These are phyloP conservation scores for Drosophila nr. perissopoda DNA, from an alignment of 2,888 invertebrate species.

Conservation along the genomic window DNA sequence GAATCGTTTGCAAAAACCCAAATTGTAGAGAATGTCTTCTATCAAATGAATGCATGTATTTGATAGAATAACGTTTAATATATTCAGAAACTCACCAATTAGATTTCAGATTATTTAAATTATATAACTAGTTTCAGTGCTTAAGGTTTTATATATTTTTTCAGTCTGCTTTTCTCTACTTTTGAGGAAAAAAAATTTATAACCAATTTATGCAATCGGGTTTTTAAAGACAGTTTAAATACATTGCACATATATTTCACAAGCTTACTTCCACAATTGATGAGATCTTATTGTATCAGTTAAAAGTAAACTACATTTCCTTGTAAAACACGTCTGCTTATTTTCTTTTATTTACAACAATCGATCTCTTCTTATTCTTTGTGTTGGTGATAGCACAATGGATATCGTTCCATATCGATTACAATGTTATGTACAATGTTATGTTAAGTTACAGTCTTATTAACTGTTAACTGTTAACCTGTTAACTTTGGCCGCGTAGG, in stretches of 20 bases:
- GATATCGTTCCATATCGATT: not conserved
- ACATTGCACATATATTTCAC: not conserved
- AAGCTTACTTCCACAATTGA: not conserved
- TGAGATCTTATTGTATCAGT: no score
- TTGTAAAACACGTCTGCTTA: no score
- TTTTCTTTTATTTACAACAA: no score
- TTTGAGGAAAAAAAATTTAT: not conserved
- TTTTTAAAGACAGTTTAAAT: not conserved
- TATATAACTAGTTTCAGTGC: not conserved
- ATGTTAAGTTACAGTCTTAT: no score
- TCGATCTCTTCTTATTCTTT: no score
- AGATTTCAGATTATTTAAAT: not conserved
- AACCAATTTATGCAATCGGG: not conserved
- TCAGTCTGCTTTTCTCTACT: not conserved
- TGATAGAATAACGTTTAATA: not conserved
- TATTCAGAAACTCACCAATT: not conserved
- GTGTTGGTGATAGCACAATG: no score
- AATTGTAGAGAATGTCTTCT: not conserved
- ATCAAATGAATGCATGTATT: conserved; percentile 1
- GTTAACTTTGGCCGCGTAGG: not conserved
- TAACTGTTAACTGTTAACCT: no score
- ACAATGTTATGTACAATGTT: no score
- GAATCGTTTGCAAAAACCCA: not conserved
- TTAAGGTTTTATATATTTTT: not conserved
- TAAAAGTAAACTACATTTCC: no score